These are phyloP conservation scores for Dusona sp. DNA, from an alignment of 2,888 invertebrate species.

Conservation along the genomic window DNA sequence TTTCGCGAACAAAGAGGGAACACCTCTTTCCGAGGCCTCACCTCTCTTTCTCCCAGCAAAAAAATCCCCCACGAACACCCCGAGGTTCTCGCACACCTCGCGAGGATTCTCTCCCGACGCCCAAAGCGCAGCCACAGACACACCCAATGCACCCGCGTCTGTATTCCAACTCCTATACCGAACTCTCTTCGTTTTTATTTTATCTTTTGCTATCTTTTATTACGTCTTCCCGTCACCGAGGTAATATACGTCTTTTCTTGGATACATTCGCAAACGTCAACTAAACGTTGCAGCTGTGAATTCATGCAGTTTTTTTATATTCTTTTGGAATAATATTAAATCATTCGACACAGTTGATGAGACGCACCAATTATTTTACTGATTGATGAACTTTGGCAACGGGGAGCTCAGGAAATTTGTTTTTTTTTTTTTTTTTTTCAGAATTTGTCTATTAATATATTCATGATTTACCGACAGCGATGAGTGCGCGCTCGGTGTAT, in stretches of 20 bases:
- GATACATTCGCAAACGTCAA: slow-evolving; percentile 10
- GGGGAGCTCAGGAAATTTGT: not conserved
- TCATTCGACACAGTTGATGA: not conserved
- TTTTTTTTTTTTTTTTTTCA: not conserved
- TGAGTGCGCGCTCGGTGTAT: no score
- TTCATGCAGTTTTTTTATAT: not conserved
- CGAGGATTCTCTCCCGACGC: slow-evolving; percentile 43
- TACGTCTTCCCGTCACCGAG: slow-evolving; percentile 33
- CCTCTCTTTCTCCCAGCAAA: slow-evolving; percentile 45
- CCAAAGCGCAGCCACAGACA: slow-evolving; percentile 55
- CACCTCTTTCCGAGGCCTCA: slow-evolving; percentile 56
- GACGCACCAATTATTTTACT: not conserved
- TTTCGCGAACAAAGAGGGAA: slow-evolving; percentile 62
- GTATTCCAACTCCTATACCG: not conserved
- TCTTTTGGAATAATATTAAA: not conserved
- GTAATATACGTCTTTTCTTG: slow-evolving; percentile 41
- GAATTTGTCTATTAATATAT: not conserved
- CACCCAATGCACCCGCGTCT: slow-evolving; percentile 57
- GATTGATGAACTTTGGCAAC: not conserved
- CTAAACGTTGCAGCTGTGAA: slow-evolving; percentile 6
- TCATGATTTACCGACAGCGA: no score
- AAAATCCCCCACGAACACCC: slow-evolving; percentile 51
- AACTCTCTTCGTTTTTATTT: slow-evolving; percentile 24
- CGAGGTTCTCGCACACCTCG: slow-evolving; percentile 28
- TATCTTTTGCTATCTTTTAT: slow-evolving; percentile 32